Base-by-base conservation (phyloP, 2,888 invertebrate genomes). In the Stenoptilia bipunctidactyla region DNA sequence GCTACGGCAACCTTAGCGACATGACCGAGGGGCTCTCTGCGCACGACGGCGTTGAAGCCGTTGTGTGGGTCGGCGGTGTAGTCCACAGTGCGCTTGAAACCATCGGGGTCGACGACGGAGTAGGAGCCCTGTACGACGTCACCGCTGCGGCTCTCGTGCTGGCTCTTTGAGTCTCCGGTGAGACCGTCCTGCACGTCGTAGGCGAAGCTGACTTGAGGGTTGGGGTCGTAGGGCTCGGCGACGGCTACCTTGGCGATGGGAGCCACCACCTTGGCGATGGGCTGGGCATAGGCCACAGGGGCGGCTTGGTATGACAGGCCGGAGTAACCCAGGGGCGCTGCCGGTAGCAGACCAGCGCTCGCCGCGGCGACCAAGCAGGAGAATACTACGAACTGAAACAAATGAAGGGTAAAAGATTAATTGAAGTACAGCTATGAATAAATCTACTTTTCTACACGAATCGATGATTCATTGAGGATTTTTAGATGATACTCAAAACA, bases 141-240 rank as follows among this genome's bases (percentile, higher is more conserved):
- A 0, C 66, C 66, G 40, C 67, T 60, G 41, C 68, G 66, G 38
- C 49, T 45, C 43, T 67, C 67, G 33, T 66, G 62, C 45, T 67
- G 67, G 20, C 55, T 55, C 49, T 67, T 66, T 50, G 64, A 58
- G 56, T 84, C 84, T 3, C 77, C 77, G 45, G 79, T 80, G 53
- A 79, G 74, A 15, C 66, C 63, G 52, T 83, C 82, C 46, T 58
- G 56, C 10, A 83, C 79, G 35, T 75, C 73, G 55, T 82, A 82
- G 40, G 63, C 66, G 54, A 66, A 76, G 45, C 51, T 45, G 45
- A 54, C 55, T 38, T 55, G 51, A 6, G 56, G 55, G 46, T 73
- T 13, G 34, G 34, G 13, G 34, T 34, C 48, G 14, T 52, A 50
- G 14, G 45, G 43, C 39, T 51, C 52, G 15, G 50, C 47, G 34